phyloP scores from a whole-genome alignment of 2,797 vertebrate species.

The Agapornis canus region DNA sequence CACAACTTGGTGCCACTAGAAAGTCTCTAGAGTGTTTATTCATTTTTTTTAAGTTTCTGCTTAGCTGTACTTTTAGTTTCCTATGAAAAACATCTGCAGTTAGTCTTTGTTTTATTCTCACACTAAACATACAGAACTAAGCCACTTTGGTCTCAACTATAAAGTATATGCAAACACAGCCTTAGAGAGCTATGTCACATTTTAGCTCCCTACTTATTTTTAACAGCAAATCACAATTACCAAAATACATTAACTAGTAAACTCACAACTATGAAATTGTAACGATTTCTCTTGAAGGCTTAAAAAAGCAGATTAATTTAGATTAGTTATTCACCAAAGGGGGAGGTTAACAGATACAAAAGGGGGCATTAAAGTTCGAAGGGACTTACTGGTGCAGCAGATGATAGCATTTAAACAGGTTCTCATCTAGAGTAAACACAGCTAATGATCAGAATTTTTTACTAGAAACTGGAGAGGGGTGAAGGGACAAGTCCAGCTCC shows the following conservation, averaged over 20 bases:
- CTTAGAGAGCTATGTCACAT: neutral
- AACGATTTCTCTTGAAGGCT: neutral
- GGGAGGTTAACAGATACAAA: neutral
- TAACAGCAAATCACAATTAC: neutral
- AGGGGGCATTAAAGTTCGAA: neutral
- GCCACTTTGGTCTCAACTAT: neutral
- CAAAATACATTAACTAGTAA: neutral
- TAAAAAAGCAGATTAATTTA: neutral
- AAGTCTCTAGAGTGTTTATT: neutral
- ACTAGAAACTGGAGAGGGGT: neutral
- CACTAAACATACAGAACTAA: neutral
- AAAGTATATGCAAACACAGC: neutral
- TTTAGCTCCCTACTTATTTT: neutral
- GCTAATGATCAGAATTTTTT: neutral
- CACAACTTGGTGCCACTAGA: neutral
- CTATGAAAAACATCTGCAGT: neutral
- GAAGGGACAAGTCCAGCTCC: neutral
- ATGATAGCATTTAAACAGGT: neutral
- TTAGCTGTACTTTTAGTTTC: neutral
- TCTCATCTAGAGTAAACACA: neutral
- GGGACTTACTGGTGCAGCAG: neutral
- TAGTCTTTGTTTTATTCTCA: neutral
- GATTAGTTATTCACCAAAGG: neutral
- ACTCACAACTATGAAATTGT: neutral
- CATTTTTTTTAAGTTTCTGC: neutral